Conservation (phyloP, 2,113 vertebrate species). For the Toxotes chatareus region DNA sequence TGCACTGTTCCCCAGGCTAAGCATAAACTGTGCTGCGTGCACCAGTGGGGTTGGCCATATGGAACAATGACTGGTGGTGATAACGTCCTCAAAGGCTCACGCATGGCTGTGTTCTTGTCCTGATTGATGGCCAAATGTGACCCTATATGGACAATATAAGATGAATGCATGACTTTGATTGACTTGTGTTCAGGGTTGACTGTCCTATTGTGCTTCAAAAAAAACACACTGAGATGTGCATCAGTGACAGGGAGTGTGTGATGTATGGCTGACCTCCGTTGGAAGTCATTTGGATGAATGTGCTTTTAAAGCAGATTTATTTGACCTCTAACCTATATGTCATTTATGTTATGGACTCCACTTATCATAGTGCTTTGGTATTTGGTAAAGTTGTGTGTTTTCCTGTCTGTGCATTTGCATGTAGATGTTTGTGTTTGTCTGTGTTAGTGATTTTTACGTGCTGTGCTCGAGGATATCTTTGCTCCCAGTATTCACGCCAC, state of each 20-base stretch:
- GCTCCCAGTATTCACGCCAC: background rate
- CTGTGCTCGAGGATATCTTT: background rate
- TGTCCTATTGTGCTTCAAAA: conserved; percentile 13
- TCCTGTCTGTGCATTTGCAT: conserved; percentile 10
- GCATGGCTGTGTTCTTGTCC: conserved; percentile 23
- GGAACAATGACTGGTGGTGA: conserved; percentile 41
- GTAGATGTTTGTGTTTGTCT: background rate
- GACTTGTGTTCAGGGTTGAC: conserved; percentile 54
- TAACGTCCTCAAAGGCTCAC: conserved; percentile 42
- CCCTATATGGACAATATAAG: conserved; percentile 31
- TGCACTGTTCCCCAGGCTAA: conserved; percentile 9
- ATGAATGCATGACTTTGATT: conserved; percentile 59
- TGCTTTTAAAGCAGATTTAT: conserved; percentile 61
- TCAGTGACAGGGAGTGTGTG: conserved; percentile 28
- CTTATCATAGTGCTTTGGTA: conserved; percentile 31
- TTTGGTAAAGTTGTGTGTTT: conserved; percentile 4
- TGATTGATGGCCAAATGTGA: conserved; percentile 53
- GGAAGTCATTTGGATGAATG: conserved; percentile 57
- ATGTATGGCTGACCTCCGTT: conserved; percentile 64
- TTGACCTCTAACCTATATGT: conserved; percentile 50
- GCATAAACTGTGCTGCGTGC: conserved; percentile 19
- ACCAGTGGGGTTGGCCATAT: conserved; percentile 18
- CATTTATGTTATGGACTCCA: conserved; percentile 9
- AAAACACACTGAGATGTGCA: conserved; percentile 4
- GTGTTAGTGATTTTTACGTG: background rate